These are phyloP conservation scores for Catocala fraxini DNA, from an alignment of 2,888 invertebrate species.

Conservation along the genomic window DNA sequence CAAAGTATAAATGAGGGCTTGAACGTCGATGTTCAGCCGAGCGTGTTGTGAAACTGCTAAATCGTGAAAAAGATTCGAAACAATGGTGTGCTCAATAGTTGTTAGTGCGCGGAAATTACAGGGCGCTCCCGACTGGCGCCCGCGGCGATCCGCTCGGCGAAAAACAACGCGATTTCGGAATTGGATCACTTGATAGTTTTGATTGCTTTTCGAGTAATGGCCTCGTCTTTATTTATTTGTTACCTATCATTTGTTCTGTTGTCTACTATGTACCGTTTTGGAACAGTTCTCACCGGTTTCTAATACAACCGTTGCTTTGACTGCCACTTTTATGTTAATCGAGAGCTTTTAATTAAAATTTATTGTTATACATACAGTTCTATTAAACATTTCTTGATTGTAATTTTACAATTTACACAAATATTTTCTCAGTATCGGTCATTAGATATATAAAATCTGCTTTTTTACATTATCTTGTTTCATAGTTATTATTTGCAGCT, in stretches of 20 bases:
- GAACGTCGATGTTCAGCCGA: slow-evolving; percentile 44
- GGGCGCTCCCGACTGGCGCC: slow-evolving; percentile 55
- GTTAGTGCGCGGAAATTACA: slow-evolving; percentile 74
- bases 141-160: slow-evolving; percentile 58
- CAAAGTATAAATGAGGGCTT: slow-evolving; percentile 36
- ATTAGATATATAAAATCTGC: too few species aligned
- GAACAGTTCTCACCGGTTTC: slow-evolving; percentile 2
- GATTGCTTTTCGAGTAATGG: slow-evolving; percentile 74
- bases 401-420: too few species aligned
- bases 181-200: slow-evolving; percentile 75
- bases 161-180: slow-evolving; percentile 71
- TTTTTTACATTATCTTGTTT: too few species aligned
- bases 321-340: too few species aligned
- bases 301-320: too few species aligned
- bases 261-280: slow-evolving; percentile 6
- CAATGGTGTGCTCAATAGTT: slow-evolving; percentile 67
- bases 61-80: slow-evolving; percentile 61
- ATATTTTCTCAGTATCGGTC: too few species aligned
- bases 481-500: too few species aligned
- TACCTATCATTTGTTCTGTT: slow-evolving; percentile 42
- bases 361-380: too few species aligned
- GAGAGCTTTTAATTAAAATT: too few species aligned
- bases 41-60: slow-evolving; percentile 57
- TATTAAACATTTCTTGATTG: too few species aligned
- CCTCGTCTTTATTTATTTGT: slow-evolving; percentile 49